Base-by-base conservation (phyloP, 2,113 vertebrate genomes). In the Crotalus viridis region DNA sequence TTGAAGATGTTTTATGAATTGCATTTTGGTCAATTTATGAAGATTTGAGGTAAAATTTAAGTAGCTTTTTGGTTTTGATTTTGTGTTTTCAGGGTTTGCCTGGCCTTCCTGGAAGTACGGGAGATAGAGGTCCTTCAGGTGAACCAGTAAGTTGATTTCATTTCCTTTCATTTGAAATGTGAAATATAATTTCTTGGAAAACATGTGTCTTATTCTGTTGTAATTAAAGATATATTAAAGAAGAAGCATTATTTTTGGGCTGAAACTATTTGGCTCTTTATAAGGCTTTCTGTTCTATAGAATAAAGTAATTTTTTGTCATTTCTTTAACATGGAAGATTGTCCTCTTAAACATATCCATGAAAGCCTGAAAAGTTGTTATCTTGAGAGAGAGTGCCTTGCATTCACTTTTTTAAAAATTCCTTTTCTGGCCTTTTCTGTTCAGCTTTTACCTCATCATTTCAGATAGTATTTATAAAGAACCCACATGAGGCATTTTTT, bases 41-140 rank as follows among this genome's bases (percentile, higher is more conserved):
- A 46, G 3, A 93, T 59, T 92, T 94, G 46, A 46, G 10, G 94
- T 87, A 91, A 61, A 93, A 91, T 93, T 90, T 93, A 95, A 94
- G 48, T 69, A 94, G 10, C 43, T 89, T 89, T 92, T 90, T 94
- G 88, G 54, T 94, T 39, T 87, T 95, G 85, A 5, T 64, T 94
- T 96, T 92, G n/a, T 85, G 4, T 96, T 95, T 94, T 55, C 94
- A 99, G 99, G 99, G 99, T 93, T 97, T 97, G 91, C 92, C 97
- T 93, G 99, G 99, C 90, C 91, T 94, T 89, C 95, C 98, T 0
- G 99, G 99, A 94, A 97, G 95, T 96, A 51, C 93, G 13, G 99
- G 99, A 94, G 99, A 99, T 89, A 97, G 88, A 24, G 99, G 99
- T 90, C 97, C 97, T 91, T 94, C 97, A 3, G 99, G 99, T 95